Evolutionary conservation across 2,113 vertebrate species (phyloP), one percentile per base, ranked within the genome.

Genomic region (Pygoscelis antarcticus): DNA sequence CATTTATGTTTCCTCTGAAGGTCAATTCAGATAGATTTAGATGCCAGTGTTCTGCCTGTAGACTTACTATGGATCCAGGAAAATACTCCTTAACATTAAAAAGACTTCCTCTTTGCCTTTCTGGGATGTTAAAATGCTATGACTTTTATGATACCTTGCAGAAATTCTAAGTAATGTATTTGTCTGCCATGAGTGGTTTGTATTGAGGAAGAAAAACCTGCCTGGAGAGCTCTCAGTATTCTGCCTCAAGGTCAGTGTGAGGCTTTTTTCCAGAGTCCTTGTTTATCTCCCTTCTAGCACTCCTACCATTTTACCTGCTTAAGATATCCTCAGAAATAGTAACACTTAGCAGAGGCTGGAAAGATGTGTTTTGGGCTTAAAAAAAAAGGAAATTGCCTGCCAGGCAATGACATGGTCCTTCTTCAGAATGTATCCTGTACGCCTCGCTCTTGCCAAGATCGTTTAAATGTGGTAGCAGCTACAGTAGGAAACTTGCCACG

Each of bases 401-500:
- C 83, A 92, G 92, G 69, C 91, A 95, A n/a, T 94, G 83, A 83
- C 81, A 72, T 22, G 34, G 62, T 72, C 91, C 40, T 79, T 95
- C 62, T 89, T 85, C 65, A 94, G 70, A 85, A 52, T 57, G 52
- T 69, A 57, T 89, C 84, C 68, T 4, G 4, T 87, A 49, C 1
- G 12, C 49, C 79, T 95, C 0, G 0, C 16, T 16, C 30, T 87
- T 96, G 93, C 94, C 95, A 96, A 95, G 62, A 96, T 72, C 94
- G 70, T 87, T 97, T 87, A 93, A 91, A 75, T 96, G 86, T 92
- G 69, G 88, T 96, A 92, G 92, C 55, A 87, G 89, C 91, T 91
- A 69, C 81, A 72, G 81, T 36, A 83, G 91, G 89, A 93, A 94
- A 87, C 65, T 80, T 82, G 70, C 83, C 72, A 85, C 0, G 7